Evolutionary conservation across 2,113 vertebrate genomes (phyloP).

Genomic region (Gymnocephalus cernua): DNA sequence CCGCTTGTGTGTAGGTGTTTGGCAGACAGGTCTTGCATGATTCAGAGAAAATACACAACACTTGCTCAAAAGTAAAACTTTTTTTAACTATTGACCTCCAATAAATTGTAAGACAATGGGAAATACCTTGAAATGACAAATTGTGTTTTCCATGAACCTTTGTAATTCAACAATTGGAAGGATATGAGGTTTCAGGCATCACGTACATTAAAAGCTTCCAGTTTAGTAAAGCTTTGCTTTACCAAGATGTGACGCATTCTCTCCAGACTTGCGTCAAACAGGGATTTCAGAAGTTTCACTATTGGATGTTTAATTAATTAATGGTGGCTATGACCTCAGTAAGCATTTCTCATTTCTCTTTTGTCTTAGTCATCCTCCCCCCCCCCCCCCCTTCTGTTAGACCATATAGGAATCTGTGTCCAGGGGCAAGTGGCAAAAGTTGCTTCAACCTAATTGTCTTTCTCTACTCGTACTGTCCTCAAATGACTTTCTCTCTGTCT

Average conservation of each 20-base stretch:
- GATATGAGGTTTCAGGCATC: conserved; percentile 27
- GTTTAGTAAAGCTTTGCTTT: conserved; percentile 32
- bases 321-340: conserved; percentile 36
- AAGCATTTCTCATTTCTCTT: conserved; percentile 55
- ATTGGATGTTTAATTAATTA: conserved; percentile 62
- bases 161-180: conserved; percentile 23
- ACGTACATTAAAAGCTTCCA: conserved; percentile 16
- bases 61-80: conserved; percentile 62
- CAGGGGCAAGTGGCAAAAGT: conserved; percentile 75
- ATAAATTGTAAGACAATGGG: conserved; percentile 40
- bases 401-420: conserved; percentile 65
- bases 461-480: conserved; percentile 84
- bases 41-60: conserved; percentile 77
- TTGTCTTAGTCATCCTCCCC: conserved; percentile 53
- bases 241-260: conserved; percentile 57
- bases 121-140: conserved; percentile 51
- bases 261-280: conserved; percentile 71
- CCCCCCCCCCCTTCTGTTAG: conserved; percentile 16
- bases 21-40: conserved; percentile 73
- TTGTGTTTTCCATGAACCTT: conserved; percentile 18
- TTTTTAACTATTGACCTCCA: conserved; percentile 56
- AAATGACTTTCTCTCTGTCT: conserved; percentile 85
- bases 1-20: conserved; percentile 75
- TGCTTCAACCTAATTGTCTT: conserved; percentile 83
- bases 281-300: conserved; percentile 74